These are phyloP conservation scores for Dicyrtoma fusca DNA, from an alignment of 2,888 invertebrate genomes.

Conservation along the genomic window DNA sequence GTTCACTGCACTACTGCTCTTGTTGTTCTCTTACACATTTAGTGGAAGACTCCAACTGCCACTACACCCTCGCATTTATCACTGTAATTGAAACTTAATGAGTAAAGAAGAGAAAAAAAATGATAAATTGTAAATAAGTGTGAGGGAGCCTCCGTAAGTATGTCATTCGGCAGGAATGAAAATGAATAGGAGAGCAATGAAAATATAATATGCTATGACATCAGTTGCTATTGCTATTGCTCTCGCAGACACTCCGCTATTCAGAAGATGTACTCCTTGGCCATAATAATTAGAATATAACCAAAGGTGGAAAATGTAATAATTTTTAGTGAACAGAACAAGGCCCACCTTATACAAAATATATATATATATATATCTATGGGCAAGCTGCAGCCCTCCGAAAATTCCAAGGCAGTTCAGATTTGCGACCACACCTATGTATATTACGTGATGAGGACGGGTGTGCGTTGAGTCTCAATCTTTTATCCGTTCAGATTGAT, in stretches of 20 bases:
- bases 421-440: conserved; percentile 37
- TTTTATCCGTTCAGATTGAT: not conserved
- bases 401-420: conserved; percentile 39
- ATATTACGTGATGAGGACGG: conserved; percentile 7
- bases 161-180: not conserved
- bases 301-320: conserved; percentile 22
- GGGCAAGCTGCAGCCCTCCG: conserved; percentile 22
- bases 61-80: too few species aligned
- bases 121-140: not conserved
- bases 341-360: conserved; percentile 39
- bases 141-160: not conserved
- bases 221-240: not conserved
- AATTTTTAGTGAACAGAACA: conserved; percentile 29
- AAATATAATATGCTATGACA: not conserved
- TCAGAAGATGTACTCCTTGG: conserved; percentile 7
- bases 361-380: not conserved
- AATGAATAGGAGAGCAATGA: conserved; percentile 6
- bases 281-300: conserved; percentile 13
- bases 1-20: too few species aligned
- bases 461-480: not conserved
- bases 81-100: too few species aligned
- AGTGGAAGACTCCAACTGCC: too few species aligned
- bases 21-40: too few species aligned
- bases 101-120: not conserved
- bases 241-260: too few species aligned